These are phyloP conservation scores for Cataglyphis livida DNA, from an alignment of 2,888 invertebrate species.

Conservation along the genomic window DNA sequence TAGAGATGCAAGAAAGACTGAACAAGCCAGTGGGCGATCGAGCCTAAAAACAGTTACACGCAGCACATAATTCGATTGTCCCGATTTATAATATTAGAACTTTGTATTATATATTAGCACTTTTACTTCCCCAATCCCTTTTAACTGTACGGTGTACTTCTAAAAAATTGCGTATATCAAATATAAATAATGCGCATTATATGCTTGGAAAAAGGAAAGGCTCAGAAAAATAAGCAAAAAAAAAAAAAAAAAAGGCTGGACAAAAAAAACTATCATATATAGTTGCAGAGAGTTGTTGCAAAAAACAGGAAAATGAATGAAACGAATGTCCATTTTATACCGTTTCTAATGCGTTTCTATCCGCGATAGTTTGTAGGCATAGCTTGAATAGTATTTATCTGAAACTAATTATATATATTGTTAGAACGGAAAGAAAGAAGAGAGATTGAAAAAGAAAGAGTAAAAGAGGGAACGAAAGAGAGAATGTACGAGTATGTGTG, in stretches of 20 bases:
- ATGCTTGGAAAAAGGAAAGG: conserved; percentile 52
- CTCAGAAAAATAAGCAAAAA: conserved; percentile 43
- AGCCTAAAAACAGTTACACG: conserved; percentile 76
- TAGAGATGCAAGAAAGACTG: conserved; percentile 80
- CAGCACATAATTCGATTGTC: conserved; percentile 74
- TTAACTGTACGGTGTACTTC: conserved; percentile 73
- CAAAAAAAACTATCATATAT: conserved; percentile 56
- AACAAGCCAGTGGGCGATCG: conserved; percentile 73
- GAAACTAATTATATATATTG: conserved; percentile 69
- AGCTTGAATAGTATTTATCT: conserved; percentile 84
- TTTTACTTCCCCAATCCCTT: conserved; percentile 56
- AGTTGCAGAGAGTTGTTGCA: conserved; percentile 54
- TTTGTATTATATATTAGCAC: conserved; percentile 67
- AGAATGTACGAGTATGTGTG: conserved; percentile 36
- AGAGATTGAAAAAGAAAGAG: conserved; percentile 20
- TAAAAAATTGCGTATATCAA: conserved; percentile 61
- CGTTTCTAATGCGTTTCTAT: conserved; percentile 84
- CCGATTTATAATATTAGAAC: conserved; percentile 69
- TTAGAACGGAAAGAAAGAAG: conserved; percentile 57
- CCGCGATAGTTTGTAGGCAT: conserved; percentile 81
- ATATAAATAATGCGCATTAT: conserved; percentile 55
- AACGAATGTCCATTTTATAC: conserved; percentile 84
- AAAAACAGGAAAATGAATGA: conserved; percentile 59
- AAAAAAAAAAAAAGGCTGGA: conserved; percentile 11
- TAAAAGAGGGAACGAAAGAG: background rate